A percentile compares a stretch with the other conserved stretches of the same genome.
These are phyloP conservation scores for Mohoua ochrocephala DNA, from an alignment of 2,113 vertebrate species.

Conservation along the genomic window DNA sequence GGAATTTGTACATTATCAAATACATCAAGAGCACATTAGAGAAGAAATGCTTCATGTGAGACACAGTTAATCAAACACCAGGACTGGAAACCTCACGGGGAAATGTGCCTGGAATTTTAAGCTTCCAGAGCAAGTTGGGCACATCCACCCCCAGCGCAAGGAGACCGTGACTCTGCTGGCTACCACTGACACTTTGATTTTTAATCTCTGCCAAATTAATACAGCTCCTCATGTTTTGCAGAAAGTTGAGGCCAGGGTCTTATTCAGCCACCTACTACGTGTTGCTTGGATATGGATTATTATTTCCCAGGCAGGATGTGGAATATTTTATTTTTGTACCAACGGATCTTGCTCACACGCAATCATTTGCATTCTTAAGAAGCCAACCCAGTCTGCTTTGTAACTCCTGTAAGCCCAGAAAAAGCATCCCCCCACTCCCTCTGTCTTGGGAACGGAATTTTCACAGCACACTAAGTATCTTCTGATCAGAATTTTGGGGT, in stretches of 20 bases:
- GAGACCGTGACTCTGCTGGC: background rate
- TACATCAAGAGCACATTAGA: background rate
- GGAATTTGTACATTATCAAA: background rate
- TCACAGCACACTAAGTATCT: background rate
- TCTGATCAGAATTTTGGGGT: background rate
- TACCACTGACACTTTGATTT: background rate
- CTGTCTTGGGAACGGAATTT: background rate
- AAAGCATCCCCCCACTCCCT: background rate
- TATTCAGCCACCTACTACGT: background rate
- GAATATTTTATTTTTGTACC: background rate
- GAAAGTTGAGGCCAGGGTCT: background rate
- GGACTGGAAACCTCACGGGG: fast-evolving
- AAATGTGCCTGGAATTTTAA: background rate
- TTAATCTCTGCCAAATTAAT: background rate
- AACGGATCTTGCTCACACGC: background rate
- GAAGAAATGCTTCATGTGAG: background rate
- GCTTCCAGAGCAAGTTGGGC: background rate
- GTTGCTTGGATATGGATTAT: background rate
- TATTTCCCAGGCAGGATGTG: background rate
- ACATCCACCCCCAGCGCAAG: background rate
- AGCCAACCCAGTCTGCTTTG: background rate
- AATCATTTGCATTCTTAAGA: background rate
- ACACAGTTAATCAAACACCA: background rate
- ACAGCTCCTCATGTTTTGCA: background rate
- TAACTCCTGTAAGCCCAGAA: background rate